phyloP scores from a whole-genome alignment of 2,888 invertebrate species.

The Eurois occulta region DNA sequence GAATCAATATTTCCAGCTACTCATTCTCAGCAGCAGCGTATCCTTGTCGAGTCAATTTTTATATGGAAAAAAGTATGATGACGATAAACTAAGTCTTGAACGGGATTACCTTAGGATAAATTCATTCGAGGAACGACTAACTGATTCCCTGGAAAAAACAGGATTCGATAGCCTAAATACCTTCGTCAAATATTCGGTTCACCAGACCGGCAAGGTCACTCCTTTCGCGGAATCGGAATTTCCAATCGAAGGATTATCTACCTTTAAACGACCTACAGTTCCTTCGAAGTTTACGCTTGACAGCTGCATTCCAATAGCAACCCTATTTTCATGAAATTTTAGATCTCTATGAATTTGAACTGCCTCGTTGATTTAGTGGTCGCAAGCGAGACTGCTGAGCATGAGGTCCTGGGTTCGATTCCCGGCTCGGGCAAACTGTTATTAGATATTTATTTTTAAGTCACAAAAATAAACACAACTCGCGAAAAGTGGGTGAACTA shows the following conservation, averaged over 20 bases:
- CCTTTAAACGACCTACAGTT: conserved; percentile 3
- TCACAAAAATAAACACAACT: too few species aligned
- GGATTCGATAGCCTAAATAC: neutral
- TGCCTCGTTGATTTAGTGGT: too few species aligned
- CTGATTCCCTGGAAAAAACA: neutral
- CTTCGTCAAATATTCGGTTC: conserved; percentile 44
- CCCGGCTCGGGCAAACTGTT: too few species aligned
- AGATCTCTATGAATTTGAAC: neutral
- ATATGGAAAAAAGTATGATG: neutral
- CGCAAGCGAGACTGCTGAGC: too few species aligned
- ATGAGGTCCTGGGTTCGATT: too few species aligned
- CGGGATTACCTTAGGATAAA: neutral
- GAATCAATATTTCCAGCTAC: neutral
- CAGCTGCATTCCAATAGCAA: neutral
- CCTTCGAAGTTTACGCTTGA: neutral
- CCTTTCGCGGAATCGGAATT: conserved; percentile 34
- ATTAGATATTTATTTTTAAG: too few species aligned
- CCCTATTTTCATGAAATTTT: neutral
- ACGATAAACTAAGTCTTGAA: neutral
- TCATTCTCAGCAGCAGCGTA: neutral
- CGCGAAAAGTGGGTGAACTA: too few species aligned
- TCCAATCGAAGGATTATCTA: conserved; percentile 34
- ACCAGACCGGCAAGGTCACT: conserved; percentile 23
- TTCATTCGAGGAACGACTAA: neutral
- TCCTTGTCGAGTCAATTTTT: conserved; percentile 3